These are phyloP conservation scores for Gopherus evgoodei DNA, from an alignment of 2,113 vertebrate species.

Conservation along the genomic window DNA sequence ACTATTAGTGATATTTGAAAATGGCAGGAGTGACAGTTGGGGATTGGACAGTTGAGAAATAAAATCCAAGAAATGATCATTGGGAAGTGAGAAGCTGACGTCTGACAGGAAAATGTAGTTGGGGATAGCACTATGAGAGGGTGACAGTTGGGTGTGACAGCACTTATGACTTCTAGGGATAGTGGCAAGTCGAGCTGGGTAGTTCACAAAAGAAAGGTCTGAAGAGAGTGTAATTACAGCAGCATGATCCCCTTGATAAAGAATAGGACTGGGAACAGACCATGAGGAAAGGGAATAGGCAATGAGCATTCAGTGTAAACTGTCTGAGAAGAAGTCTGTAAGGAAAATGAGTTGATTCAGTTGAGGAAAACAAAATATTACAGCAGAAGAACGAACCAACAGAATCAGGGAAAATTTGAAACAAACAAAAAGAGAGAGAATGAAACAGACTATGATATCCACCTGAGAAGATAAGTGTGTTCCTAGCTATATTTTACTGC, in stretches of 20 bases:
- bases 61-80: not conserved
- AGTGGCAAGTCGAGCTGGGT: not conserved
- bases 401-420: not conserved
- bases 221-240: not conserved
- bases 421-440: not conserved
- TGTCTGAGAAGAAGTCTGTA: not conserved
- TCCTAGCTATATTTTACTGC: not conserved
- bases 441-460: not conserved
- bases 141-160: not conserved
- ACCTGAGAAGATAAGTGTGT: not conserved
- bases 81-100: not conserved
- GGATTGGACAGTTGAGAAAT: too few species aligned
- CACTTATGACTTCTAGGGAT: not conserved
- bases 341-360: not conserved
- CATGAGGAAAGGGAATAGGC: not conserved
- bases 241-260: not conserved
- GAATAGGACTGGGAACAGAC: not conserved
- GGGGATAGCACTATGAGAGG: not conserved
- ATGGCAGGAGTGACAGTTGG: too few species aligned
- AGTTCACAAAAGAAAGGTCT: not conserved
- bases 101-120: not conserved
- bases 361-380: not conserved
- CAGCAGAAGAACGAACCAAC: not conserved
- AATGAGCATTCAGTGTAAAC: not conserved
- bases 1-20: too few species aligned